phyloP scores from a whole-genome alignment of 2,797 vertebrate species.

The Silurus aristotelis region DNA sequence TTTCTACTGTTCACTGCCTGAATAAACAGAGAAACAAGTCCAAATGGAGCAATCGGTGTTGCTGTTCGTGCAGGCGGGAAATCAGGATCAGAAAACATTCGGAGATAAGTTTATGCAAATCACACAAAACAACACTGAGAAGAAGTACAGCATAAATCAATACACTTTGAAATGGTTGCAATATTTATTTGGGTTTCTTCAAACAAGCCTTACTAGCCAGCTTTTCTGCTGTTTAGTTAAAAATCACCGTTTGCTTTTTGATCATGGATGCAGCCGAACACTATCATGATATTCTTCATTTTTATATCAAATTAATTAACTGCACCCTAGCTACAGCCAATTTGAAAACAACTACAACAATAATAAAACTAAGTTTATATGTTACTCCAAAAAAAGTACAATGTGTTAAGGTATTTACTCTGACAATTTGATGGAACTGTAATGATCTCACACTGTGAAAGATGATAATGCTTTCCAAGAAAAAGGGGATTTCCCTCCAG shows the following conservation, averaged over 20 bases:
- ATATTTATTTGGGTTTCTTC: slow-evolving; percentile 41
- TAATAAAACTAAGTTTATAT: background rate
- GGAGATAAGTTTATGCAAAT: slow-evolving; percentile 18
- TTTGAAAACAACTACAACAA: background rate
- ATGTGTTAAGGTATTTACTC: background rate
- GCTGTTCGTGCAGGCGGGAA: background rate
- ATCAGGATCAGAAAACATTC: background rate
- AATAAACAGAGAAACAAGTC: background rate
- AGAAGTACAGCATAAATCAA: background rate
- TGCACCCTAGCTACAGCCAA: background rate
- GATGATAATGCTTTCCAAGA: background rate
- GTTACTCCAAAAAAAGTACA: background rate
- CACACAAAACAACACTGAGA: background rate
- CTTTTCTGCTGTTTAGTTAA: slow-evolving; percentile 46
- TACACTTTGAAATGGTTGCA: slow-evolving; percentile 19
- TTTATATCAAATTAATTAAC: slow-evolving; percentile 3
- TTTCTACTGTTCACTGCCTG: background rate
- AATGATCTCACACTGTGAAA: background rate
- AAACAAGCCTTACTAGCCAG: slow-evolving; percentile 15
- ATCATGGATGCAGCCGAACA: slow-evolving; percentile 31
- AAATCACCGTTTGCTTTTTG: slow-evolving; percentile 33
- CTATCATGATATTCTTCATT: slow-evolving; percentile 24
- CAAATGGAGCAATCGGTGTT: background rate
- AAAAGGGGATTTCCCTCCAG: background rate
- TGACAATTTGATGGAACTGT: background rate